Conservation (phyloP, 2,113 vertebrate species). For the Trochalopteron elliotii region DNA sequence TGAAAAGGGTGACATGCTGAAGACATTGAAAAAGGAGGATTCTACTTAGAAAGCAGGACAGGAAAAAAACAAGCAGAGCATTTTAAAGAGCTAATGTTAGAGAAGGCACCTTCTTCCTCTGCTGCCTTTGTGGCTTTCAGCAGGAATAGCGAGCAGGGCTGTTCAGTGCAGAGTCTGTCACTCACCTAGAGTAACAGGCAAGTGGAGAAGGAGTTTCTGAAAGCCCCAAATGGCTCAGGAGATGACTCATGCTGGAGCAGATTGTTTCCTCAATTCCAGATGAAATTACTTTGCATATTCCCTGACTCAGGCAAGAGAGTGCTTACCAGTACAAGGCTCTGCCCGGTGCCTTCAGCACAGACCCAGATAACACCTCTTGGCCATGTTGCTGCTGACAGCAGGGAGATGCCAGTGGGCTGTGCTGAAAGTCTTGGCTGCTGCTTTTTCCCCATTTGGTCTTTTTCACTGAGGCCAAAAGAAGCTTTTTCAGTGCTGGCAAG, state of each 20-base stretch:
- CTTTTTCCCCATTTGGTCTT: constrained; percentile 22
- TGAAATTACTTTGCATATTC: constrained; percentile 50
- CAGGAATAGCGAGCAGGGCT: background rate
- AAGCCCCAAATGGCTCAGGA: constrained; percentile 31
- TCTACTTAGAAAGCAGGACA: background rate
- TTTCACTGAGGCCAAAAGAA: background rate
- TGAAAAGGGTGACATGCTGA: background rate
- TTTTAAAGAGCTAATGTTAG: background rate
- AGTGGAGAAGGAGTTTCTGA: background rate
- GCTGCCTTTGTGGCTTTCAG: background rate
- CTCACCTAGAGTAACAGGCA: background rate
- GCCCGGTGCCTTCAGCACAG: background rate
- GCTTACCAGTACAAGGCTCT: background rate
- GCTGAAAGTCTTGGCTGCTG: constrained; percentile 11
- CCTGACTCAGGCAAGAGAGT: constrained; percentile 18
- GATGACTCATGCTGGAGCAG: constrained; percentile 44
- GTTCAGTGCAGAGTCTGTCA: background rate
- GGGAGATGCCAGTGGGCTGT: constrained; percentile 20
- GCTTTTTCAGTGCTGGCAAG: constrained; percentile 7
- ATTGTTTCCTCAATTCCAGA: constrained; percentile 50
- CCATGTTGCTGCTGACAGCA: background rate
- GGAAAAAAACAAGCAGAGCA: background rate
- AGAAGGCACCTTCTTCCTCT: background rate
- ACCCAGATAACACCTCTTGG: constrained; percentile 8
- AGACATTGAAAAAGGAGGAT: background rate